Base-by-base conservation (phyloP, 1,140 invertebrate species). In the Temnothorax nylanderi region DNA sequence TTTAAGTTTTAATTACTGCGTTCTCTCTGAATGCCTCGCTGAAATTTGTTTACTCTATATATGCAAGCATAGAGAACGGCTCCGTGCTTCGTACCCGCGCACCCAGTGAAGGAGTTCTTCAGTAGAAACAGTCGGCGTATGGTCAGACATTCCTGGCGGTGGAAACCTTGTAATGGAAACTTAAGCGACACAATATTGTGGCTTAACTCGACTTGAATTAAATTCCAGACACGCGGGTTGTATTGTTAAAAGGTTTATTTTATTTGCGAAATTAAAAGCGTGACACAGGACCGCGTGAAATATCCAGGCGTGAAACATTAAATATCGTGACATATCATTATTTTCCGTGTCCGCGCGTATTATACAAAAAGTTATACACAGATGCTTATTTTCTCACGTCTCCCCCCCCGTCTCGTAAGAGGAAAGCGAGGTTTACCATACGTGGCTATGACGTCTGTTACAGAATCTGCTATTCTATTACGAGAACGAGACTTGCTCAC, bases 381-480 rank as follows among this genome's bases (percentile, higher is more conserved):
- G 16, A 8, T 56, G 49, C 18, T 81, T 44, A 44, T 71, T 72
- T 56, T 44, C 26, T 44, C 21, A 71, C 16, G 13, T 41, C 41
- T 67, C 26, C 26, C 5, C 5, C 4, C 6, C 34, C 47, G 0
- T 3, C 5, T 65, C 18, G 41, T 32, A 26, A 47, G 49, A n/a
- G 18, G 6, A 54, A 26, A 71, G 10, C 21, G 21, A 32, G 13
- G 7, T 62, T 69, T 11, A 76, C 10, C 60, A 44, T 49, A 76
- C 8, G 21, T 13, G 47, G 10, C 56, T 34, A 21, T 51, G 34
- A 71, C 54, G 51, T 49, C 16, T 87, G 56, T 95, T 95, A 41
- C 95, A 98, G 97, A 99, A 99, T 95, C 94, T 99, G 81, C 95
- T 99, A 81, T 99, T 99, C 95, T 99, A 99, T 95, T 99, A 98